Conservation (phyloP, 2,888 invertebrate genomes). For the Diarsia mendica region DNA sequence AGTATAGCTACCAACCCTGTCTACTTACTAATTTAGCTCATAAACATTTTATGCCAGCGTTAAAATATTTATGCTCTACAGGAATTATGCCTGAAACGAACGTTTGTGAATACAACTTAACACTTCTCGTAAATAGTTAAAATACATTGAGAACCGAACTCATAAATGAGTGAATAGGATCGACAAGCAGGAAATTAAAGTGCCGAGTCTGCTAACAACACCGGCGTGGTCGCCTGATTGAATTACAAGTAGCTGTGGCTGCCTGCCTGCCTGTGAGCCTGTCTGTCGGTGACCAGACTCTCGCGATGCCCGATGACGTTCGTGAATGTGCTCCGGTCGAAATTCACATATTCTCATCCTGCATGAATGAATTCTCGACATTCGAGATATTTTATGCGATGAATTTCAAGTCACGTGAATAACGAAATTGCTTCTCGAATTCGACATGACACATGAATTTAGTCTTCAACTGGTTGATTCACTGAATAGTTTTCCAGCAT, state of each 20-base stretch:
- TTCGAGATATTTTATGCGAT: constrained; percentile 44
- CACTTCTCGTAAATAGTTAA: not conserved
- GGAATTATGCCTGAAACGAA: not conserved
- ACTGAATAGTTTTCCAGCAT: constrained; percentile 17
- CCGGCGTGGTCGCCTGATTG: constrained; percentile 47
- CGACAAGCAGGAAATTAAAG: constrained; percentile 72
- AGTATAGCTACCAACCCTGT: not conserved
- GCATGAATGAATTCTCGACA: constrained; percentile 40
- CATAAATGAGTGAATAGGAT: constrained; percentile 21
- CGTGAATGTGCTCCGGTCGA: constrained; percentile 19
- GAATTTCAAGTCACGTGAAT: constrained; percentile 45
- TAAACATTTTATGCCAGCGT: not conserved
- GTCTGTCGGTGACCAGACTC: constrained; percentile 7
- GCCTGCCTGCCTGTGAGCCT: constrained; percentile 7
- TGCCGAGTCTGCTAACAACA: constrained; percentile 54
- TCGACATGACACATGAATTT: constrained; percentile 47
- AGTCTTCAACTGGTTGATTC: constrained; percentile 28
- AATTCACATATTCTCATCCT: constrained; percentile 37
- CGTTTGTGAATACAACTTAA: not conserved
- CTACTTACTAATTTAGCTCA: not conserved
- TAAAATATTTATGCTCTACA: constrained; percentile 2
- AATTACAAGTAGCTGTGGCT: constrained; percentile 50
- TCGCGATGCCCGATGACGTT: constrained; percentile 18
- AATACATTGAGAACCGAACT: constrained; percentile 12
- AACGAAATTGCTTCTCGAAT: constrained; percentile 43